Evolutionary conservation across 2,888 invertebrate species (phyloP).

Genomic region (Plagodis dolabraria): DNA sequence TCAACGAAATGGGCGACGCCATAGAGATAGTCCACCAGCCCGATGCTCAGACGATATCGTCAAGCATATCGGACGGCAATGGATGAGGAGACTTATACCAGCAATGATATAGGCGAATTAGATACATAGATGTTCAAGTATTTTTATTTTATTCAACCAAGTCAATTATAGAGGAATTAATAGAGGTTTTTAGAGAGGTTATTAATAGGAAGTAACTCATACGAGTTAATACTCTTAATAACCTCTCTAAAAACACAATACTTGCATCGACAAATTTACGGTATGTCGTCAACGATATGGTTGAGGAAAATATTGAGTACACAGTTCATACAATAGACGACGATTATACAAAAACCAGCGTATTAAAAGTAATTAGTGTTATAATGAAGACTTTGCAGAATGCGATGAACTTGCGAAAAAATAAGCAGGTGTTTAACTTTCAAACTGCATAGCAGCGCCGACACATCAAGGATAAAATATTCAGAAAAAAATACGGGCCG

Average conservation of each 20-base stretch:
- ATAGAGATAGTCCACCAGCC: no score
- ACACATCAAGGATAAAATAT: slow-evolving; percentile 45
- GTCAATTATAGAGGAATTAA: background rate
- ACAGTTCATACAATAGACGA: slow-evolving; percentile 4
- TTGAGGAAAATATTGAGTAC: background rate
- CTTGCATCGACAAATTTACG: background rate
- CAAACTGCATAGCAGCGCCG: slow-evolving; percentile 35
- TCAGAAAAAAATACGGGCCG: slow-evolving; percentile 29
- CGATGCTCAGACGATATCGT: no score
- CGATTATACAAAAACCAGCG: slow-evolving; percentile 3
- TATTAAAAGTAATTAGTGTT: slow-evolving; percentile 6
- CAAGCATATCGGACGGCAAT: no score
- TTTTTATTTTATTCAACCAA: no score
- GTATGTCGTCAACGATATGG: background rate
- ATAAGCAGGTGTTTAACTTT: slow-evolving; percentile 45
- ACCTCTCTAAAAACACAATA: background rate
- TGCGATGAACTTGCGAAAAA: slow-evolving; percentile 17
- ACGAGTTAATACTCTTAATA: no score
- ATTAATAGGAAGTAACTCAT: background rate
- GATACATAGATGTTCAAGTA: no score
- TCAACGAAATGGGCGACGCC: no score
- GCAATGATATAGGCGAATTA: no score
- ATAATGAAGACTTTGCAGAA: slow-evolving; percentile 13
- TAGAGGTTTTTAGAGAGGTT: no score
- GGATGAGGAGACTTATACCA: no score